Base-by-base conservation (phyloP, 1,140 invertebrate species). In the Drosophila ironensis region DNA sequence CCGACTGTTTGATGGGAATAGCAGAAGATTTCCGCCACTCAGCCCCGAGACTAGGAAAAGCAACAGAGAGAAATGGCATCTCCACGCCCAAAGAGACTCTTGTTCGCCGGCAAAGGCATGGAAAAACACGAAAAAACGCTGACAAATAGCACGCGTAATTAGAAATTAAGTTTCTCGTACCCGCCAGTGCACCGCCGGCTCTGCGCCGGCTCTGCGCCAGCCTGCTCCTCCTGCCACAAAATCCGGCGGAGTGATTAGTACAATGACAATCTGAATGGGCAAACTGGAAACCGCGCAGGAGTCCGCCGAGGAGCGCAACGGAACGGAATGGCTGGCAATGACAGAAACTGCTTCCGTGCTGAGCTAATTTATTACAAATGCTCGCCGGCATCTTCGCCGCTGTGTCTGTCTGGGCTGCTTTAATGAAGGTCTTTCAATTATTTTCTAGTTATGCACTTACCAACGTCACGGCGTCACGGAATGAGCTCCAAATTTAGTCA, bases 91-190 rank as follows among this genome's bases (percentile, higher is more conserved):
- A 30, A 11, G 8, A 30, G 37, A 45, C 33, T 44, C 16, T 19
- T 25, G 42, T 8, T 5, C 7, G 2, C n/a, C 14, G 17, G 16
- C 16, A 25, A 61, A 50, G 48, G 41, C 50, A 42, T 24, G 20
- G 20, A 56, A 28, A 50, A 73, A 17, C 33, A 46, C 42, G 59
- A 44, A 76, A 81, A 82, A 82, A 71, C 50, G 78, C 78, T 82
- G 78, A 82, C 80, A 82, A 82, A 78, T 82, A 64, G 78, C 59
- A 86, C 73, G 80, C 80, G 78, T 82, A 82, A 82, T 82, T 82
- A 82, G 78, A 84, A 82, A 82, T 82, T 78, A 82, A 82, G 78
- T 73, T 82, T 54, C 64, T 61, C 53, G 30, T 66, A 45, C 78
- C 61, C 40, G 40, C 14, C 45, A 25, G 27, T 44, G 12, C 14